Evolutionary conservation across 2,797 vertebrate species (phyloP).

Genomic region (Otolemur crassicaudatus): DNA sequence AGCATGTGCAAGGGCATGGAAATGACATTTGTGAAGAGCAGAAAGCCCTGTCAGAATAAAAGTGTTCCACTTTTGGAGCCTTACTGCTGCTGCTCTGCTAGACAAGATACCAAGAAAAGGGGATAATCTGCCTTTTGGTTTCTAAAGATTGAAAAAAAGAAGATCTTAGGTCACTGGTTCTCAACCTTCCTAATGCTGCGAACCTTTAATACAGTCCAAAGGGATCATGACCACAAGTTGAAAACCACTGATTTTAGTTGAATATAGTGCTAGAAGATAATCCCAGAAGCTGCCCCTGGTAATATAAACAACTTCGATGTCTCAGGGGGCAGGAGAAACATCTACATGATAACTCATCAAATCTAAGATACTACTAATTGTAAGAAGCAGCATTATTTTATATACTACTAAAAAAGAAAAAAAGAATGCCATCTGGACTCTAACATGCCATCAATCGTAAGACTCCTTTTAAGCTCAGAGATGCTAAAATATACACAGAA

Average conservation of each 20-base stretch:
- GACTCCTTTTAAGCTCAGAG: constrained; percentile 9
- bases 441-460: background rate
- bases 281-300: background rate
- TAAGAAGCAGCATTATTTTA: constrained; percentile 18
- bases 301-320: background rate
- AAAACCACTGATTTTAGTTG: background rate
- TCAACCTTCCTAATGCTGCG: too few relatives aligned
- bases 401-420: background rate
- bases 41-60: background rate
- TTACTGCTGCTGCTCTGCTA: background rate
- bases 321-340: background rate
- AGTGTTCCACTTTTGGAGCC: background rate
- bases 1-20: background rate
- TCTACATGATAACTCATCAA: background rate
- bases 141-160: constrained; percentile 58
- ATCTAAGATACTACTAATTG: background rate
- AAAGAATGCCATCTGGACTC: background rate
- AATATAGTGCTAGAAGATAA: background rate
- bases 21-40: background rate
- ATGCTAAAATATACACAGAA: constrained; percentile 31
- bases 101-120: background rate
- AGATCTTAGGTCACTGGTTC: background rate
- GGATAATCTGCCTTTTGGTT: background rate
- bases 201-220: too few relatives aligned
- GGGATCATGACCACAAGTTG: too few relatives aligned